Percentiles rank a stretch among this genome's conserved stretches.
Conservation (phyloP, 2,888 invertebrate genomes). For the Scaptomyza tumidula region DNA sequence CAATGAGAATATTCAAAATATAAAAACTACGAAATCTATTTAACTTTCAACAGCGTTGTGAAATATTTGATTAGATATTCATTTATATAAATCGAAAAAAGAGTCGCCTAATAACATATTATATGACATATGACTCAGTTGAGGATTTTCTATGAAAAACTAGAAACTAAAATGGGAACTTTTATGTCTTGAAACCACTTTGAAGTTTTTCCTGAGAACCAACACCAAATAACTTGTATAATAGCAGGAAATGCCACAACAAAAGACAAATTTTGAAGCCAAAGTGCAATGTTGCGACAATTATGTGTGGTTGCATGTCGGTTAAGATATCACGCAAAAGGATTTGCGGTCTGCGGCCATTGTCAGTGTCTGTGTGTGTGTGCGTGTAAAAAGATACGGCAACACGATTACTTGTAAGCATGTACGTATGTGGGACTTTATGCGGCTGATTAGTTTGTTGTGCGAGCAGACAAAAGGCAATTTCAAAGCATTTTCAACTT, state of each 20-base stretch:
- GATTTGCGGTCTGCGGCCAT: constrained; percentile 26
- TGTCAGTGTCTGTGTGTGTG: constrained; percentile 19
- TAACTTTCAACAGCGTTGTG: too few species aligned
- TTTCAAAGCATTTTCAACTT: constrained; percentile 34
- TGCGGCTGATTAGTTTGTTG: constrained; percentile 15
- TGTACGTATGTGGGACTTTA: not conserved
- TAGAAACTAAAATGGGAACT: too few species aligned
- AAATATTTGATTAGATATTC: too few species aligned
- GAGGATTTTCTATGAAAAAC: too few species aligned
- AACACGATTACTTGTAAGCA: not conserved
- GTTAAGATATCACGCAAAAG: not conserved
- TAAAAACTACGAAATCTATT: too few species aligned
- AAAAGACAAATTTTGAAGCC: not conserved
- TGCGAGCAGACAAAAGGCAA: constrained; percentile 16
- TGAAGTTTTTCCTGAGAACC: too few species aligned
- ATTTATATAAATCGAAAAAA: too few species aligned
- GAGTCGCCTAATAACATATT: too few species aligned
- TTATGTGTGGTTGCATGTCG: constrained; percentile 23
- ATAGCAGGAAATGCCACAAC: not conserved
- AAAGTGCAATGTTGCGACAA: constrained; percentile 30
- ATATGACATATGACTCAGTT: too few species aligned
- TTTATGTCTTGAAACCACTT: too few species aligned
- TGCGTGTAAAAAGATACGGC: not conserved
- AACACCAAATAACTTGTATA: too few species aligned
- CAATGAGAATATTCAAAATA: too few species aligned